Evolutionary conservation across 2,797 vertebrate genomes (phyloP), one percentile per base, ranked within the genome.

Genomic region (Percopsis omiscomaycus): DNA sequence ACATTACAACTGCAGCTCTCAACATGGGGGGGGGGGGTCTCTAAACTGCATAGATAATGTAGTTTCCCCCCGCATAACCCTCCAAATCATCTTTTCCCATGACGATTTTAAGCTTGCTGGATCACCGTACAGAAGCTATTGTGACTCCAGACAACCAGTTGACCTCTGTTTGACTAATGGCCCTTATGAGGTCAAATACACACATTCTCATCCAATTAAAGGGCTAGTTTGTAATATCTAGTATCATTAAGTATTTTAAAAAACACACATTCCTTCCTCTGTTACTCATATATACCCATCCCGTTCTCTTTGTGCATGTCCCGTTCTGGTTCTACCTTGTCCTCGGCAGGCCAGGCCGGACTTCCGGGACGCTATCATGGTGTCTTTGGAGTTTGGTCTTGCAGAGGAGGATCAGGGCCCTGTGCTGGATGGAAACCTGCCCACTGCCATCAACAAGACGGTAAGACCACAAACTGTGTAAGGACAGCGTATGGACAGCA

Each of bases 331-430:
- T 55, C 4, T 11, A 30, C 37, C 42, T 65, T 30, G 55, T 73
- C 79, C 11, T 51, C 56, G 9, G 45, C 83, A 99, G 96, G 89
- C 93, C 59, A 94, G 93, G 13, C 93, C 90, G 74, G 96, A 99
- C 83, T 99, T 98, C 83, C 92, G 93, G 71, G 94, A 97, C 69
- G 94, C 95, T 0, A 91, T 99, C 66, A 93, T 94, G 84, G 85
- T 99, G 74, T 94, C 93, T 55, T 80, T 98, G 79, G 89, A 95
- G 68, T 98, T 98, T 80, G 94, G 92, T 70, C 89, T 95, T 11
- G 91, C 86, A 12, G 82, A 96, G 68, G 90, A 94, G 66, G 95
- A 98, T 70, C 75, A 88, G 30, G 96, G 96, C 4, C 96, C 97
- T 0, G 92, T 97, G 60, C 89, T 99, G 75, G 96, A 97, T 61